phyloP scores from a whole-genome alignment of 2,888 invertebrate species.

The Caenorhabditis doughertyi region DNA sequence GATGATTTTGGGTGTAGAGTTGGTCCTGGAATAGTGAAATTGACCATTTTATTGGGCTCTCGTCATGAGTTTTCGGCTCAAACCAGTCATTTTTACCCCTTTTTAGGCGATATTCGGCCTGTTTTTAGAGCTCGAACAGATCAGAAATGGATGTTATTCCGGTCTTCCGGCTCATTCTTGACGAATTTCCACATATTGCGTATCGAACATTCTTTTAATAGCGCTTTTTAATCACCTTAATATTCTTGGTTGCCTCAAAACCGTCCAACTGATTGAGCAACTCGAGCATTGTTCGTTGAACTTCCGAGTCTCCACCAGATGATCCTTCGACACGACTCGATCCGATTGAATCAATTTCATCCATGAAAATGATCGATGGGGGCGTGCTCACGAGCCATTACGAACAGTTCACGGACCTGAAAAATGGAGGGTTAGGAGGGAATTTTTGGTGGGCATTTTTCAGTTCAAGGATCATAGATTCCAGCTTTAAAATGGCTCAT shows the following conservation, averaged over 20 bases:
- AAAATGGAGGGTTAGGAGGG: no score
- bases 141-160: background rate
- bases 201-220: background rate
- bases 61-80: no score
- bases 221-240: slow-evolving; percentile 88
- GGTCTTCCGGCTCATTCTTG: no score
- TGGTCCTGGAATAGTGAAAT: no score
- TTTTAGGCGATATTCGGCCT: no score
- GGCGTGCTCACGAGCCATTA: slow-evolving; percentile 99
- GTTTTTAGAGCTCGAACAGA: background rate
- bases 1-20: background rate
- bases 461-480: no score
- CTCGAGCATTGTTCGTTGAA: slow-evolving; percentile 99
- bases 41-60: no score
- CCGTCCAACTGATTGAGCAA: slow-evolving; percentile 98
- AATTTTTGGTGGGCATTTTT: no score
- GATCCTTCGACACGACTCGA: slow-evolving; percentile 96
- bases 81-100: no score
- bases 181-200: no score
- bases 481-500: no score
- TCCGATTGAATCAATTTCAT: slow-evolving; percentile 99
- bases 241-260: slow-evolving; percentile 99
- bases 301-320: slow-evolving; percentile 90
- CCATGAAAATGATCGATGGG: slow-evolving; percentile 99
- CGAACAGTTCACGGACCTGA: slow-evolving; percentile 92